phyloP scores from a whole-genome alignment of 2,888 invertebrate genomes.

The Malthinus flaveolus region DNA sequence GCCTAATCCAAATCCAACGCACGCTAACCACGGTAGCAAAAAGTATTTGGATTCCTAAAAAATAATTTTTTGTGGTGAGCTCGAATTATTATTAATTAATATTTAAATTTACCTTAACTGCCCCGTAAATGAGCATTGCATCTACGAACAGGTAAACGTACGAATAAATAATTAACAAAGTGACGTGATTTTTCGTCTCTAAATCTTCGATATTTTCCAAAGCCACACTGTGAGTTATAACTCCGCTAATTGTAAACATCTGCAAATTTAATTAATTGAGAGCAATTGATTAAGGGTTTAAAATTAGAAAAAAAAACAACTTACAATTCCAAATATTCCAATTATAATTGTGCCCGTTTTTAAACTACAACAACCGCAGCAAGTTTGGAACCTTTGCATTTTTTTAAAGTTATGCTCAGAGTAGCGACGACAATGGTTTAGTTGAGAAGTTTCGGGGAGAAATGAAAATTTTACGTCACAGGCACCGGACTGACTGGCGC shows the following conservation, averaged over 20 bases:
- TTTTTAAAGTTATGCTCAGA: background rate
- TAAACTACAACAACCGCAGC: slow-evolving; percentile 23
- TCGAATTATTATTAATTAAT: background rate
- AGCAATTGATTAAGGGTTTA: background rate
- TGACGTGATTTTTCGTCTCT: slow-evolving; percentile 12
- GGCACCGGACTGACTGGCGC: slow-evolving; percentile 28
- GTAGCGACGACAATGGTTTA: background rate
- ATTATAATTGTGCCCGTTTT: slow-evolving; percentile 19
- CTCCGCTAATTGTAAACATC: slow-evolving; percentile 20
- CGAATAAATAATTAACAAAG: slow-evolving; percentile 17
- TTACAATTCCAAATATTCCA: slow-evolving; percentile 23
- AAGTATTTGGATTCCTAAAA: slow-evolving; percentile 20
- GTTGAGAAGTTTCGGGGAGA: slow-evolving; percentile 1
- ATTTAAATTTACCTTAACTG: slow-evolving; percentile 16
- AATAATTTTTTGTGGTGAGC: background rate
- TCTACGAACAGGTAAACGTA: slow-evolving; percentile 16
- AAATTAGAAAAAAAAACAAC: background rate
- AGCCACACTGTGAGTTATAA: slow-evolving; percentile 15
- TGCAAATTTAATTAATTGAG: background rate
- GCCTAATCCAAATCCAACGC: slow-evolving; percentile 18
- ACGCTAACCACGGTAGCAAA: slow-evolving; percentile 22
- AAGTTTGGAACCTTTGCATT: slow-evolving; percentile 14
- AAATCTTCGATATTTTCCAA: slow-evolving; percentile 17
- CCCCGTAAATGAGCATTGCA: slow-evolving; percentile 16
- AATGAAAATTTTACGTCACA: slow-evolving; percentile 17